Percentiles rank a stretch among this genome's conserved stretches.
These are phyloP conservation scores for Gastrophryne carolinensis DNA, from an alignment of 2,797 vertebrate genomes.

Conservation along the genomic window DNA sequence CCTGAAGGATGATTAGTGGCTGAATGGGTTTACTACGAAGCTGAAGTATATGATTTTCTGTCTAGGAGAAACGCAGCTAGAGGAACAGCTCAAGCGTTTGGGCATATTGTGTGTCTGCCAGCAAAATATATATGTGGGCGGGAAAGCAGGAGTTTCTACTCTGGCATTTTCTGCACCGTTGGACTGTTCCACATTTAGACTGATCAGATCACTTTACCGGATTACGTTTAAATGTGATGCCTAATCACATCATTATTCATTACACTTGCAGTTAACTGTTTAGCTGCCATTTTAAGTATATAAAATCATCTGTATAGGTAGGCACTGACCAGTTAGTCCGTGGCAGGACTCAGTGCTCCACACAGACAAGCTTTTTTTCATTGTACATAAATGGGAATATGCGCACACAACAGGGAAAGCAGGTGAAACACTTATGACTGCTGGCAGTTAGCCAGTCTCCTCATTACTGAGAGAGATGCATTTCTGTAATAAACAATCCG, in stretches of 20 bases:
- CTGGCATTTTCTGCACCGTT: constrained; percentile 33
- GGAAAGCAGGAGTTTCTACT: constrained; percentile 26
- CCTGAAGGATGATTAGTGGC: constrained; percentile 33
- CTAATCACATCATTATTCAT: constrained; percentile 8
- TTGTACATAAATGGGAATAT: no score
- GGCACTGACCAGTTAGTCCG: no score
- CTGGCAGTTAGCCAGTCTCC: no score
- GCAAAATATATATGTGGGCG: constrained; percentile 37
- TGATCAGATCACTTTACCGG: constrained; percentile 34
- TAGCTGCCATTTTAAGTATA: no score
- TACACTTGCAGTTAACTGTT: constrained; percentile 1
- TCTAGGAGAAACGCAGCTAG: constrained; percentile 14
- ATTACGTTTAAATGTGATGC: constrained; percentile 23
- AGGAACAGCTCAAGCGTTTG: constrained; percentile 22
- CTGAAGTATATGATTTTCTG: constrained; percentile 42
- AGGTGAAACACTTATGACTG: no score
- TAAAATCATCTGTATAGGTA: no score
- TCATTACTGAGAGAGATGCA: no score
- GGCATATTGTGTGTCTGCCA: constrained; percentile 37
- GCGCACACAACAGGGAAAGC: no score
- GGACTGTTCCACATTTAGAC: constrained; percentile 34
- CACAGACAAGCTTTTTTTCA: no score
- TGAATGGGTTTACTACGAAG: constrained; percentile 39
- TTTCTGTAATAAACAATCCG: no score
- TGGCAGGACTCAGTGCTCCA: no score